A percentile compares a stretch with the other conserved stretches of the same genome.
phyloP scores from a whole-genome alignment of 2,888 invertebrate genomes.

The Epsilonema sp. region DNA sequence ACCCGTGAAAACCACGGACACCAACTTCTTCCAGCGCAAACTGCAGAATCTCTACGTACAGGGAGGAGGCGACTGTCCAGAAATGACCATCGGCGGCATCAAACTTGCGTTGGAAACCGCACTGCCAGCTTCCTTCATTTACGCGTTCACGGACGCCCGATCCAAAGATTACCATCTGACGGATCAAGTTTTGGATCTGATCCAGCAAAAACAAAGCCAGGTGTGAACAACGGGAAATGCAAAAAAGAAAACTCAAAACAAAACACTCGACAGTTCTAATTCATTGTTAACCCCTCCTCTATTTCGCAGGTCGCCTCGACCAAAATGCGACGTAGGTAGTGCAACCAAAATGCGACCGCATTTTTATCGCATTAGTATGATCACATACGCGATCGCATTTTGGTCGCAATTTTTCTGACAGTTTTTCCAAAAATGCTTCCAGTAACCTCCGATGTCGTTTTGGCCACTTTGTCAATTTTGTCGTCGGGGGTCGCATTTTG shows the following conservation, averaged over 20 bases:
- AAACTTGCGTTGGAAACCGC: slow-evolving; percentile 44
- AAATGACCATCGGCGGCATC: slow-evolving; percentile 48
- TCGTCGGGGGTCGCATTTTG: no score
- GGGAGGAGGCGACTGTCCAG: slow-evolving; percentile 55
- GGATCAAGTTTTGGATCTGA: slow-evolving; percentile 41
- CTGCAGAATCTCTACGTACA: slow-evolving; percentile 41
- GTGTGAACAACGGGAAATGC: no score
- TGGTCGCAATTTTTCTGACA: no score
- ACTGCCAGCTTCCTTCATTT: slow-evolving; percentile 47
- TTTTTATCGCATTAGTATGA: no score
- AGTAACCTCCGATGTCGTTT: no score
- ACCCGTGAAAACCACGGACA: slow-evolving; percentile 43
- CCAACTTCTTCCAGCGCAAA: slow-evolving; percentile 41
- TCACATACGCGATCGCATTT: no score
- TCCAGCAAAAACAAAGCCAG: slow-evolving; percentile 52
- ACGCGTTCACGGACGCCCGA: slow-evolving; percentile 55
- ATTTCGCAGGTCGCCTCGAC: no score
- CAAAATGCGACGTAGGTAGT: neutral
- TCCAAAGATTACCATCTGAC: slow-evolving; percentile 46
- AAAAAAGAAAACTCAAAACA: no score
- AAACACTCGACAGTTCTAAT: neutral
- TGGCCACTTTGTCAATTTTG: no score
- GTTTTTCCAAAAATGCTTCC: no score
- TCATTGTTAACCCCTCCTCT: neutral
- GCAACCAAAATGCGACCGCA: no score